Base-by-base conservation (phyloP, 2,113 vertebrate genomes). In the Hippopotamus amphibius region DNA sequence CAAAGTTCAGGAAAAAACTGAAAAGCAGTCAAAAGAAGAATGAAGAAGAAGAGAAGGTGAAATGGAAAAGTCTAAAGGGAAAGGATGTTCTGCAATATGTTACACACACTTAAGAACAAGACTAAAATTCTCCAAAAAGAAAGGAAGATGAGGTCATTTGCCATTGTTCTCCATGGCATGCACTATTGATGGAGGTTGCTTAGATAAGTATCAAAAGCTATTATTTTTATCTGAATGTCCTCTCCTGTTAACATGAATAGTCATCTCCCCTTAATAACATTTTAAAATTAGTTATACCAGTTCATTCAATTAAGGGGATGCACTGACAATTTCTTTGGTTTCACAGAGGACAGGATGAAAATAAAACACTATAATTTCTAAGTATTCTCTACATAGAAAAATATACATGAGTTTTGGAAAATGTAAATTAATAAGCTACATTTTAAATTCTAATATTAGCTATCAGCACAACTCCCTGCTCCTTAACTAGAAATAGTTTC, bases 1-100 rank as follows among this genome's bases (percentile, higher is more conserved):
- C 57, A 83, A 82, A 85, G 30, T 82, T 81, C 6, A 76, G 9
- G 14, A n/a, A 17, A 30, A 84, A 57, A 94, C 30, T 46, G 57
- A n/a, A 96, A 88, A n/a, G 21, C 19, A 63, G 22, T 61, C n/a
- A 74, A 81, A 79, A 74, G 48, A 94, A 84, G 33, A 57, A 92
- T 77, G 57, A 90, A 72, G 33, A 57, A 17, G 41, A 57, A 17
- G 41, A 55, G 22, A 66, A 66, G 57, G 7, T 84, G 13, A 86
- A 94, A 50, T 21, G 57, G 19, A 84, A 90, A 94, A 63, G 1
- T 37, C 9, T 53, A 79, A 69, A 84, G 8, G 11, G 28, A 95
- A 94, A 74, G 3, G 17, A 71, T 46, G 37, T 57, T 83, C 55
- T 92, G 15, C 90, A 97, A 55, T 76, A 83, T 6, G 72, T 12